A percentile compares a stretch with the other conserved stretches of the same genome.
phyloP scores from a whole-genome alignment of 2,113 vertebrate species.

The Poeciliopsis prolifica region DNA sequence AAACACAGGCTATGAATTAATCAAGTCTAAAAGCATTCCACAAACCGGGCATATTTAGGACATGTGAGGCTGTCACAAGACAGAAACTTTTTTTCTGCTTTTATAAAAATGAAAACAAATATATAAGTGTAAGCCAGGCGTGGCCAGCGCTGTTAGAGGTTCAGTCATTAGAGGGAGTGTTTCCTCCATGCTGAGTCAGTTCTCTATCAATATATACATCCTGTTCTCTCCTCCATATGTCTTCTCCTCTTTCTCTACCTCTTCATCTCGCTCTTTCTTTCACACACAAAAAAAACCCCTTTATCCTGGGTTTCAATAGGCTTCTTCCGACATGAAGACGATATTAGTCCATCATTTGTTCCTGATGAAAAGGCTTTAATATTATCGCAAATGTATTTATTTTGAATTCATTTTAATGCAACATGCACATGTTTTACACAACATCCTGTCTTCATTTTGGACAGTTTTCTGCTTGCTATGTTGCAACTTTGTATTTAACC shows the following conservation, averaged over 20 bases:
- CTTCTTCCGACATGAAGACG: slow-evolving; percentile 17
- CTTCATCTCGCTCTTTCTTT: not conserved
- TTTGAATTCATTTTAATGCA: too few species aligned
- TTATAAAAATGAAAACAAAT: slow-evolving; percentile 1
- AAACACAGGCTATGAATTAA: slow-evolving; percentile 12
- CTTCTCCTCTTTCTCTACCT: not conserved
- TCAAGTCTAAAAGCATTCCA: slow-evolving; percentile 2
- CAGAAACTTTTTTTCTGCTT: not conserved
- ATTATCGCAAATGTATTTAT: too few species aligned
- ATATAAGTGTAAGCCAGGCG: not conserved
- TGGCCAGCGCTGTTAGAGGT: slow-evolving; percentile 22
- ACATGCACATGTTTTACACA: not conserved
- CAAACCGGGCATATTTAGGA: not conserved
- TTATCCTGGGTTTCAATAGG: slow-evolving; percentile 19
- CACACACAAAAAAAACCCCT: not conserved
- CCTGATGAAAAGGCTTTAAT: not conserved
- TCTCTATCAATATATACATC: slow-evolving; percentile 57
- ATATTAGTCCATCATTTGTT: slow-evolving; percentile 3
- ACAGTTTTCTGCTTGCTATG: not conserved
- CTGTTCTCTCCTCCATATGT: slow-evolving; percentile 12
- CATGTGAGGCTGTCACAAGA: not conserved
- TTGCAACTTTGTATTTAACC: not conserved
- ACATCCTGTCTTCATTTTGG: not conserved
- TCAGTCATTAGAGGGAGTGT: slow-evolving; percentile 59
- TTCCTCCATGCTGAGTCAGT: slow-evolving; percentile 69